phyloP scores from a whole-genome alignment of 1,140 invertebrate genomes.

The Callitettix versicolor region DNA sequence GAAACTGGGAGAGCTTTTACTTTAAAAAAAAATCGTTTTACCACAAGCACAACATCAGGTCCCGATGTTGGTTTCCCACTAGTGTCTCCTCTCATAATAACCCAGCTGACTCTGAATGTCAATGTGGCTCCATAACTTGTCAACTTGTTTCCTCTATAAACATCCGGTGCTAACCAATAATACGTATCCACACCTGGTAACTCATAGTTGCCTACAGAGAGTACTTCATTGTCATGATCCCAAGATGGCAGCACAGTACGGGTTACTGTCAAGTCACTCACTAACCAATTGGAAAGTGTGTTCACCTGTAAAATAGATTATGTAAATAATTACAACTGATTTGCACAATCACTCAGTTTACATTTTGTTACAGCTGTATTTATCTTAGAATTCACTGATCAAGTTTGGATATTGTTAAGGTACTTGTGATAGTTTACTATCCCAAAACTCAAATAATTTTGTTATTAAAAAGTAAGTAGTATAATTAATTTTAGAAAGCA shows the following conservation, averaged over 20 bases:
- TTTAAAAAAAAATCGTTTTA: too few relatives aligned
- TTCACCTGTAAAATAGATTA: slow-evolving; percentile 38
- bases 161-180: slow-evolving; percentile 79
- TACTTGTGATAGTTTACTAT: too few relatives aligned
- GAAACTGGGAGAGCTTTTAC: too few relatives aligned
- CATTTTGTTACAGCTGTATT: too few relatives aligned
- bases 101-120: slow-evolving; percentile 68
- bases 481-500: too few relatives aligned
- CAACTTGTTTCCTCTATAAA: slow-evolving; percentile 60
- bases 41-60: slow-evolving; percentile 78
- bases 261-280: slow-evolving; percentile 47
- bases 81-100: slow-evolving; percentile 76
- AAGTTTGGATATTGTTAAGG: too few relatives aligned
- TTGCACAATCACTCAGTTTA: too few relatives aligned
- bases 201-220: slow-evolving; percentile 52
- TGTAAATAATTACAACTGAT: too few relatives aligned
- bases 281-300: slow-evolving; percentile 48
- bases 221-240: slow-evolving; percentile 41
- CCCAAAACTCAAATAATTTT: too few relatives aligned
- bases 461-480: too few relatives aligned
- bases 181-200: slow-evolving; percentile 59
- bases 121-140: slow-evolving; percentile 78
- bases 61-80: slow-evolving; percentile 72
- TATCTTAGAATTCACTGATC: too few relatives aligned
- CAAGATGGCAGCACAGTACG: slow-evolving; percentile 37